Conservation (phyloP, 2,113 vertebrate genomes). For the Elgaria multicarinata region DNA sequence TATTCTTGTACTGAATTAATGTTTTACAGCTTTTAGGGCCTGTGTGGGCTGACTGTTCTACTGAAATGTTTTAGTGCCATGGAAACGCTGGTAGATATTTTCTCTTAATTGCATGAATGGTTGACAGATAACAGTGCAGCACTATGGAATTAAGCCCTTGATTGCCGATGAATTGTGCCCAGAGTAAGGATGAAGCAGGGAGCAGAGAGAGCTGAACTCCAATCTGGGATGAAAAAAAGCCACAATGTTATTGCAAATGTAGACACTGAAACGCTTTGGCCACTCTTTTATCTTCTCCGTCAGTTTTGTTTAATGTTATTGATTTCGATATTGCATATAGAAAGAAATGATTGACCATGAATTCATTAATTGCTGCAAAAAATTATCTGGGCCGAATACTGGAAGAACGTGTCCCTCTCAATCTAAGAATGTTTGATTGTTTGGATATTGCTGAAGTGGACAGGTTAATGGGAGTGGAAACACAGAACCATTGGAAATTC, state of each 20-base stretch:
- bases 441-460: too few relatives aligned
- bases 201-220: background rate
- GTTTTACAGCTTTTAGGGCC: constrained; percentile 71
- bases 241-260: background rate
- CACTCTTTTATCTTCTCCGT: background rate
- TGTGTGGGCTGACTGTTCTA: constrained; percentile 81
- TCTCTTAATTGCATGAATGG: constrained; percentile 76
- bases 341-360: too few relatives aligned
- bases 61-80: constrained; percentile 77
- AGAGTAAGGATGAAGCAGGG: constrained; percentile 2
- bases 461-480: too few relatives aligned
- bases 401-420: too few relatives aligned
- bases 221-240: background rate
- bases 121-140: constrained; percentile 77
- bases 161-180: constrained; percentile 68
- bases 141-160: constrained; percentile 65
- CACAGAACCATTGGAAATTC: too few relatives aligned
- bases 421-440: too few relatives aligned
- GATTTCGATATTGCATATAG: too few relatives aligned
- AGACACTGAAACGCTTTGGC: background rate
- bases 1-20: constrained; percentile 74
- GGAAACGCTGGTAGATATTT: constrained; percentile 80
- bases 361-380: too few relatives aligned
- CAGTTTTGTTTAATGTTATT: too few relatives aligned
- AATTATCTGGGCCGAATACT: too few relatives aligned